These are phyloP conservation scores for Ptychodera flava DNA, from an alignment of 35 echinoderm and acorn worm genomes.

Conservation along the genomic window DNA sequence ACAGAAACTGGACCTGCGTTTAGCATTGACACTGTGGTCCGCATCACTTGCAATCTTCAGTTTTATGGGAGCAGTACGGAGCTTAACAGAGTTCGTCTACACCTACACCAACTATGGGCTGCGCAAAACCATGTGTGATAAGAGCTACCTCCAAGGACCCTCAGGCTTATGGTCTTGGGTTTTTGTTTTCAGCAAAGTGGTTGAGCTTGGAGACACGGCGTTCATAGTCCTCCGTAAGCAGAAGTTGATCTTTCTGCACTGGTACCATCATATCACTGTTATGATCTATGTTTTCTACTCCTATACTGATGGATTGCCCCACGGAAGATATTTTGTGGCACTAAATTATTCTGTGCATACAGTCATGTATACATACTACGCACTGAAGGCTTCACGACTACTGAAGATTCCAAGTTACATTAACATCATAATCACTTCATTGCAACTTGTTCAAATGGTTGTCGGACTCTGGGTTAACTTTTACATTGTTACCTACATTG, in stretches of 20 bases:
- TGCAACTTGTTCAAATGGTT: slow-evolving; percentile 86
- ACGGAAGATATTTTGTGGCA: slow-evolving; percentile 56
- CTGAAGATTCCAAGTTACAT: slow-evolving; percentile 40
- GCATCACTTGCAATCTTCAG: slow-evolving; percentile 56
- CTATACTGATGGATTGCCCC: slow-evolving; percentile 44
- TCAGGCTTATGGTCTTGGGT: slow-evolving; percentile 41
- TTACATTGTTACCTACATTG: slow-evolving; percentile 31
- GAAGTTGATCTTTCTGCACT: slow-evolving; percentile 73
- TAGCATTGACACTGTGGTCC: slow-evolving; percentile 40
- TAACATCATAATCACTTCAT: slow-evolving; percentile 64
- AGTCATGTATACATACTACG: slow-evolving; percentile 92
- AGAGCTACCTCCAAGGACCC: slow-evolving; percentile 20
- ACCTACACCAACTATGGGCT: slow-evolving; percentile 30
- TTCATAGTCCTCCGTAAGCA: slow-evolving; percentile 84
- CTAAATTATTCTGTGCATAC: slow-evolving; percentile 91
- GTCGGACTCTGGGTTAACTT: slow-evolving; percentile 59
- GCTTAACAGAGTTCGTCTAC: background rate
- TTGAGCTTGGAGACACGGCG: slow-evolving; percentile 64
- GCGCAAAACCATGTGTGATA: slow-evolving; percentile 41
- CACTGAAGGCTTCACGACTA: slow-evolving; percentile 42
- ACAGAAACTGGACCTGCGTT: slow-evolving; percentile 26
- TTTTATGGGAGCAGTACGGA: slow-evolving; percentile 28
- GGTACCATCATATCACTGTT: slow-evolving; percentile 83
- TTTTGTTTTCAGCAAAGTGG: slow-evolving; percentile 54
- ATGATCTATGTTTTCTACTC: slow-evolving; percentile 63